Evolutionary conservation across 1,140 invertebrate species (phyloP), one percentile per base, ranked within the genome.

Genomic region (Mya arenaria): DNA sequence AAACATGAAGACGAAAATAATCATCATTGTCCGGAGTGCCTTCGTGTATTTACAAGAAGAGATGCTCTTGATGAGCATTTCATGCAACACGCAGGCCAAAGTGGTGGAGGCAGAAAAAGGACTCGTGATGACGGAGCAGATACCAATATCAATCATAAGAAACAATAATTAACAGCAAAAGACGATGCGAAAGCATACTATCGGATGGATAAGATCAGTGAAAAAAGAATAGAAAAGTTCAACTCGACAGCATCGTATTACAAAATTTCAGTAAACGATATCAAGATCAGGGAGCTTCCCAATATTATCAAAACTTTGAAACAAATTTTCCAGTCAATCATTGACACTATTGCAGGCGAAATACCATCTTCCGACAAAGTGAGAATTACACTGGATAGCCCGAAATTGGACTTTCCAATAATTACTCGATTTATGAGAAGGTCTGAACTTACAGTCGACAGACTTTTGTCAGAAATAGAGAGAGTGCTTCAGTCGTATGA

Each of bases 401-500:
- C 69, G 10, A 34, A 44, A 28, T 72, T 72, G 69, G 69, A 72
- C 41, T 72, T 56, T 56, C 69, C 48, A 1, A 72, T 72, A n/a
- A n/a, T 72, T 5, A 56, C 36, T 23, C 69, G 34, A 5, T 72
- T 72, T 58, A 3, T 72, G 13, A 17, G 52, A 19, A 13, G 36
- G 37, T 34, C 52, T 6, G 48, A 72, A 25, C 48, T 72, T 1
- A 72, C 69, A 4, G 44, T 34, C 6, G 69, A 72, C 19, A 25
- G 48, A 28, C 58, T 72, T 37, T 56, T 72, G 69, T 1, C 48
- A 5, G 44, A 72, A 58, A 56, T 72, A 3, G 48, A 55, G n/a
- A 1, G 69, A 1, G 55, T 60, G 1, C 36, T 62, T 3, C 65
- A 71, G 37, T 71, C 39, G 25, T 52, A 84, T 66, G 82, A 84